Evolutionary conservation across 2,888 invertebrate genomes (phyloP).

Genomic region (Eumerus sabulonum): DNA sequence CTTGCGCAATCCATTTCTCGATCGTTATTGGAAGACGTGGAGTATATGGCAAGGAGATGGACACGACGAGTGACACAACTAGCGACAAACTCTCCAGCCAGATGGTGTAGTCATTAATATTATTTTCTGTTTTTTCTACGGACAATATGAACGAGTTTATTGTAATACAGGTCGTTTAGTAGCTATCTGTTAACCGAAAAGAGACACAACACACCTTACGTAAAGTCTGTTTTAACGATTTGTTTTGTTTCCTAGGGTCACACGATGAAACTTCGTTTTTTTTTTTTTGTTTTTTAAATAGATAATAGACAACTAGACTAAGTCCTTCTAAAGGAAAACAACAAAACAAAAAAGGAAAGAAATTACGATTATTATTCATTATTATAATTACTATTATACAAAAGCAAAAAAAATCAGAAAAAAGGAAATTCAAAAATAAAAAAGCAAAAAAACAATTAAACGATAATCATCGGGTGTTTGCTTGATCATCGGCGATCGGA

Average conservation of each 20-base stretch:
- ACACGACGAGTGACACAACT: too few relatives aligned
- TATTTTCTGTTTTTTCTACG: too few relatives aligned
- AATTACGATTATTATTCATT: slow-evolving; percentile 66
- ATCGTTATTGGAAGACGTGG: too few relatives aligned
- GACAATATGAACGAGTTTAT: too few relatives aligned
- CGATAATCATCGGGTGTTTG: slow-evolving; percentile 5
- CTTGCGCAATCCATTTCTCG: too few relatives aligned
- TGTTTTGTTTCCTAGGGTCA: slow-evolving; percentile 37
- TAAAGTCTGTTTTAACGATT: too few relatives aligned
- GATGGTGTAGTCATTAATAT: too few relatives aligned
- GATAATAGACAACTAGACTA: slow-evolving; percentile 68
- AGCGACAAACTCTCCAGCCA: too few relatives aligned
- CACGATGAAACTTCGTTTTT: slow-evolving; percentile 54
- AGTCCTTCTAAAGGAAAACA: slow-evolving; percentile 64
- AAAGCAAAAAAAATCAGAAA: slow-evolving; percentile 48
- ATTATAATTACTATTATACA: slow-evolving; percentile 63
- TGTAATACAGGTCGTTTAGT: too few relatives aligned
- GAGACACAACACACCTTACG: slow-evolving; percentile 42
- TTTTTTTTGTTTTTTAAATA: slow-evolving; percentile 64
- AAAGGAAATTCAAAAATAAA: slow-evolving; percentile 27
- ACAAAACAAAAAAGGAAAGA: slow-evolving; percentile 36
- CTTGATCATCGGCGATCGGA: too few relatives aligned
- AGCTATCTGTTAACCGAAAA: slow-evolving; percentile 28
- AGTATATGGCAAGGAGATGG: too few relatives aligned
- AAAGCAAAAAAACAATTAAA: slow-evolving; percentile 38